These are phyloP conservation scores for Sisor rabdophorus DNA, from an alignment of 2,113 vertebrate species.

Conservation along the genomic window DNA sequence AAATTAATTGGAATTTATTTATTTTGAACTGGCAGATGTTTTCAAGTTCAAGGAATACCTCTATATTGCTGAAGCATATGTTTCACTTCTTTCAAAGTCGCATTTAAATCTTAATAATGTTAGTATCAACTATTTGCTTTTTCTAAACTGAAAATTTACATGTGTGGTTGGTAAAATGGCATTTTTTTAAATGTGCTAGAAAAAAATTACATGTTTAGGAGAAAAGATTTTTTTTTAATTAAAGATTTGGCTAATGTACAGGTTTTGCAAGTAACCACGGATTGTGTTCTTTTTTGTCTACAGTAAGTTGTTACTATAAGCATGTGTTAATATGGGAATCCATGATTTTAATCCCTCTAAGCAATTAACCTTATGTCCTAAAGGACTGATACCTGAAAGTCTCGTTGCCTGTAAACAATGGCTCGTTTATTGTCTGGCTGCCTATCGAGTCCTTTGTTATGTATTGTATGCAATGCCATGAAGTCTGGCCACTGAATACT, in stretches of 20 bases:
- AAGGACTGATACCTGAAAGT: no score
- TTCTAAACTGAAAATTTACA: background rate
- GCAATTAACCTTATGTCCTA: no score
- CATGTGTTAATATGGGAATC: background rate
- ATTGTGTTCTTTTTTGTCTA: background rate
- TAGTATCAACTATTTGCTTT: no score
- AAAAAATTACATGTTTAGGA: background rate
- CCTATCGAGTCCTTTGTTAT: no score
- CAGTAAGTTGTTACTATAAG: no score
- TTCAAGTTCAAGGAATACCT: background rate
- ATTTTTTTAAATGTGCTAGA: background rate
- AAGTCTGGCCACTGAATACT: no score
- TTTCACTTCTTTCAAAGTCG: background rate
- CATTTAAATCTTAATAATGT: no score
- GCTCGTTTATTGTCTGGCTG: no score
- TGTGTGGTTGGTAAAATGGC: background rate
- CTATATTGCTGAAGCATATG: background rate
- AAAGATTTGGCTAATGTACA: background rate
- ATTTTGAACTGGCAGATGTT: background rate
- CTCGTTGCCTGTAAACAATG: no score
- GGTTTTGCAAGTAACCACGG: background rate
- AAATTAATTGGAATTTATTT: background rate
- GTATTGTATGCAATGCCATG: no score
- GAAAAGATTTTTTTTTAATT: background rate
- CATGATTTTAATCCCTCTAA: no score